Conservation (phyloP, 2,113 vertebrate genomes). For the Orcinus orca region DNA sequence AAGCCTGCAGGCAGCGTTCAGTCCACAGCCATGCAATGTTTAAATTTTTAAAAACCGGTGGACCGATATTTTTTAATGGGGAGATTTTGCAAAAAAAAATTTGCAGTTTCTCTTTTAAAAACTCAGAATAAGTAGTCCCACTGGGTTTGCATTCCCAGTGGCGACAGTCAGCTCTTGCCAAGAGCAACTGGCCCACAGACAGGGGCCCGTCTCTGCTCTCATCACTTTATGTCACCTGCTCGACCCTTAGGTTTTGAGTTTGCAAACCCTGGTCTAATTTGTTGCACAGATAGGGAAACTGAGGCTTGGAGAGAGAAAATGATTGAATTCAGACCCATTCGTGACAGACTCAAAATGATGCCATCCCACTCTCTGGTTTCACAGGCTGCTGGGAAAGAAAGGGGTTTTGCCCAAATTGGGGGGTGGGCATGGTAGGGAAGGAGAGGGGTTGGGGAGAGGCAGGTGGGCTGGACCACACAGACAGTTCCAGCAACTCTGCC, state of each 20-base stretch:
- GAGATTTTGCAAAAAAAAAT: neutral
- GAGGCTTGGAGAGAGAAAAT: neutral
- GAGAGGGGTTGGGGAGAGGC: neutral
- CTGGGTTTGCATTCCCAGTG: fast-evolving
- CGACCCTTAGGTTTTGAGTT: neutral
- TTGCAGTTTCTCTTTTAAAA: neutral
- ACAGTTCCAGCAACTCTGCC: neutral
- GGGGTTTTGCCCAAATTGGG: neutral
- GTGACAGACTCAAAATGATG: neutral
- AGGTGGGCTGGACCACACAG: fast-evolving
- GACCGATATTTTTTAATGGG: neutral
- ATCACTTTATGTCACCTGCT: neutral
- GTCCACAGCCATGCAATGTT: fast-evolving
- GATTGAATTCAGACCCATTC: neutral
- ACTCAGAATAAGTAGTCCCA: neutral
- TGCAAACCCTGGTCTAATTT: neutral
- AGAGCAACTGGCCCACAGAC: neutral
- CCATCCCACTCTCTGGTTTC: neutral
- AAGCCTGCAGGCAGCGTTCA: fast-evolving
- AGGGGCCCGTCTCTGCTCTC: fast-evolving
- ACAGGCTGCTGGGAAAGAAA: neutral
- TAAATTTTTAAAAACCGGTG: neutral
- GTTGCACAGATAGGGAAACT: neutral
- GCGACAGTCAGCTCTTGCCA: no score
- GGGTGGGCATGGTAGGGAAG: fast-evolving